phyloP scores from a whole-genome alignment of 2,888 invertebrate genomes.

The Saturnia japonica region DNA sequence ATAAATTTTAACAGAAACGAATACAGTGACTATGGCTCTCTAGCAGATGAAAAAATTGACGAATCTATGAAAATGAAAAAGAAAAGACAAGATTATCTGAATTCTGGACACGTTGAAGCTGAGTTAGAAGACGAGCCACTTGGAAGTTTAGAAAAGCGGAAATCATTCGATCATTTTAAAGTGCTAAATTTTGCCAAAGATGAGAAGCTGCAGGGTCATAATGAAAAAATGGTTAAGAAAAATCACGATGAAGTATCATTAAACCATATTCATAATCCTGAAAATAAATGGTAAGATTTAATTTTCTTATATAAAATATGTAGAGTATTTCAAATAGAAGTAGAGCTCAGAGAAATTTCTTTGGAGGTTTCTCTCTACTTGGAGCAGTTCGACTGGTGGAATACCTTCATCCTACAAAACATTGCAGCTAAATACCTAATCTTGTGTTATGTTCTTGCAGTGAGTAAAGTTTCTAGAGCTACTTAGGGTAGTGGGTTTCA shows the following conservation, averaged over 20 bases:
- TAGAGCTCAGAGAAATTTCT: too few species aligned
- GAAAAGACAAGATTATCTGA: constrained; percentile 31
- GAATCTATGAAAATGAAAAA: constrained; percentile 27
- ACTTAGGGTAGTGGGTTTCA: too few species aligned
- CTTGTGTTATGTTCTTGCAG: too few species aligned
- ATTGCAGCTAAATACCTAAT: too few species aligned
- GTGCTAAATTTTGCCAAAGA: constrained; percentile 25
- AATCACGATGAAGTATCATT: constrained; percentile 30
- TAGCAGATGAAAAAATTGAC: constrained; percentile 24
- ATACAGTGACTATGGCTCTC: constrained; percentile 32
- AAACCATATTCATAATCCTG: constrained; percentile 29
- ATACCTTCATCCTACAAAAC: too few species aligned
- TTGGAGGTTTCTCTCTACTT: too few species aligned
- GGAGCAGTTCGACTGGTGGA: too few species aligned
- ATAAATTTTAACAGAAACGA: constrained; percentile 22
- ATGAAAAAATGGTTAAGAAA: constrained; percentile 29
- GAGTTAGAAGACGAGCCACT: constrained; percentile 30
- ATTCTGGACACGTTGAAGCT: constrained; percentile 25
- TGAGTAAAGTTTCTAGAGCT: too few species aligned
- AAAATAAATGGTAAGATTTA: constrained; percentile 49
- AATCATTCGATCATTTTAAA: constrained; percentile 29
- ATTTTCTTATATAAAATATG: not conserved
- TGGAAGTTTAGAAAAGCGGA: constrained; percentile 28
- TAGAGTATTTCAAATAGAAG: too few species aligned
- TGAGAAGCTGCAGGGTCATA: constrained; percentile 23